phyloP scores from a whole-genome alignment of 2,888 invertebrate genomes.

The Germaria angustata region DNA sequence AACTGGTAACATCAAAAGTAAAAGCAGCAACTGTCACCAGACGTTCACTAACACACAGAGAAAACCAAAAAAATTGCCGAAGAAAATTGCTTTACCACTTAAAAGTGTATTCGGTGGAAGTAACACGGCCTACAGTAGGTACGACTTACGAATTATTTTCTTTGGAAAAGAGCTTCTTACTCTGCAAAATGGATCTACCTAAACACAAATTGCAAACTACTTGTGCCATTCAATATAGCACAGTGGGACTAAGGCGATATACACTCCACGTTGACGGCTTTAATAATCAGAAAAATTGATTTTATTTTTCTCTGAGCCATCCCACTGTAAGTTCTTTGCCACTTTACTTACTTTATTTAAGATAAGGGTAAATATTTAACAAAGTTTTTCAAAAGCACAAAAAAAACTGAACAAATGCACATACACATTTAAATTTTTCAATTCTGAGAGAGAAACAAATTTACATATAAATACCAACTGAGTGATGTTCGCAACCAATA shows the following conservation, averaged over 20 bases:
- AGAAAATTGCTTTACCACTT: conserved; percentile 5
- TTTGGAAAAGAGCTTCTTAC: too few relatives aligned
- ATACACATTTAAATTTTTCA: conserved; percentile 9
- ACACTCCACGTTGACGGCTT: too few relatives aligned
- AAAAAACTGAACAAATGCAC: neutral
- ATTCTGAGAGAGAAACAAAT: neutral
- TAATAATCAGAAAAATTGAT: too few relatives aligned
- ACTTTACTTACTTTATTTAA: conserved; percentile 44
- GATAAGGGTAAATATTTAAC: conserved; percentile 62
- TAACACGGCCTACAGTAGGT: neutral
- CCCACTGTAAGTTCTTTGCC: conserved; percentile 11
- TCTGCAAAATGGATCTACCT: too few relatives aligned
- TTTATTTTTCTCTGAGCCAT: neutral
- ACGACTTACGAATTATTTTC: too few relatives aligned
- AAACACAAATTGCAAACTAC: too few relatives aligned
- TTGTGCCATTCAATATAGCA: too few relatives aligned
- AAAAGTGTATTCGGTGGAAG: neutral
- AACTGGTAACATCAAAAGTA: conserved; percentile 31
- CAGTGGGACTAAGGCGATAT: too few relatives aligned
- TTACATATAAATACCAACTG: conserved; percentile 28
- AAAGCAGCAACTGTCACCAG: conserved; percentile 54
- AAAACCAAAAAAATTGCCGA: neutral
- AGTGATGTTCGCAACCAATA: conserved; percentile 43
- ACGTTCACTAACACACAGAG: neutral
- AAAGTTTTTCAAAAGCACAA: conserved; percentile 50